Evolutionary conservation across 2,113 vertebrate genomes (phyloP).

Genomic region (Rissa tridactyla): DNA sequence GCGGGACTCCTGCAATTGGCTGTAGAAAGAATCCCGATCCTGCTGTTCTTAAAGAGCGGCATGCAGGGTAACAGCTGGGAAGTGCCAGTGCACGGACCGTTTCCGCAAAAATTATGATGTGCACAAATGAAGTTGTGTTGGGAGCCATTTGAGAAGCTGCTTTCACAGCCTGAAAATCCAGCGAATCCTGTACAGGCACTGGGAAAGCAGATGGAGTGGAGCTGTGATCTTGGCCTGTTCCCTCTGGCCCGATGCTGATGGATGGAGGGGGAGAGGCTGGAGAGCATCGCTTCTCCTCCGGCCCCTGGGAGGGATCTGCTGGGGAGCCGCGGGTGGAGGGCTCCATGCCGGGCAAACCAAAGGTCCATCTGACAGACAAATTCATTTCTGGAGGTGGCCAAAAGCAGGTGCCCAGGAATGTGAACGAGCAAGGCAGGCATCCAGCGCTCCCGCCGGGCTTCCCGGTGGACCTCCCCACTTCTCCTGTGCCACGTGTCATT

Average conservation of each 20-base stretch:
- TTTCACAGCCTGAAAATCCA: not conserved
- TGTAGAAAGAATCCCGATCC: not conserved
- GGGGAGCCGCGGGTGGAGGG: accelerated
- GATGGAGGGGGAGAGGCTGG: not conserved
- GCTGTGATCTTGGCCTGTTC: not conserved
- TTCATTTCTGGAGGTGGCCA: not conserved
- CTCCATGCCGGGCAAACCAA: not conserved
- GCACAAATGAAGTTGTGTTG: not conserved
- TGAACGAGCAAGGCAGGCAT: not conserved
- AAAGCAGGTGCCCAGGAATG: not conserved
- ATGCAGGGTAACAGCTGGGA: not conserved
- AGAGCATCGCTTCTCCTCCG: not conserved
- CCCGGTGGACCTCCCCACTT: not conserved
- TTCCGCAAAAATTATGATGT: not conserved
- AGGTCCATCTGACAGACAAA: accelerated
- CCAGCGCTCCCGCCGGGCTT: accelerated
- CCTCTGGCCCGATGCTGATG: accelerated
- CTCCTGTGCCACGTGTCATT: not conserved
- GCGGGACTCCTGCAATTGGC: not conserved
- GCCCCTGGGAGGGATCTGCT: not conserved
- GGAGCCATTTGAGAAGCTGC: constrained; percentile 1
- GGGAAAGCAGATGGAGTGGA: not conserved
- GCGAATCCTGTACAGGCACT: not conserved
- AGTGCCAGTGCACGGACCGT: not conserved
- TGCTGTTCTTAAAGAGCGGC: not conserved